Percentiles rank a stretch among this genome's conserved stretches.
phyloP scores from a whole-genome alignment of 2,797 vertebrate genomes.

The Siniperca undulata region DNA sequence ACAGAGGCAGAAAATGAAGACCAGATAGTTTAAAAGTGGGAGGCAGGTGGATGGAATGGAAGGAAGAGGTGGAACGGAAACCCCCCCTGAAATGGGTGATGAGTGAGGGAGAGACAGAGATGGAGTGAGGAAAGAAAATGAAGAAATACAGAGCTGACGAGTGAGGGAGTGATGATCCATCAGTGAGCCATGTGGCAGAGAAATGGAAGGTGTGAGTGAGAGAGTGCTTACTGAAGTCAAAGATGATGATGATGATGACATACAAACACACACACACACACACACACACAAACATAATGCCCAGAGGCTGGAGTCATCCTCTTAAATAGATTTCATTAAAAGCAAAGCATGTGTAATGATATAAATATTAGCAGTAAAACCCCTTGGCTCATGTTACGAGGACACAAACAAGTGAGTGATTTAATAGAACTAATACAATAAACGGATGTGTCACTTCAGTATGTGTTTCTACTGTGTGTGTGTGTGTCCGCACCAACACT shows the following conservation, averaged over 20 bases:
- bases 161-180: conserved; percentile 76
- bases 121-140: conserved; percentile 72
- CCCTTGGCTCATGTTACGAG: conserved; percentile 57
- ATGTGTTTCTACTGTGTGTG: neutral
- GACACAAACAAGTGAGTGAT: conserved; percentile 66
- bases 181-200: conserved; percentile 42
- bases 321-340: conserved; percentile 72
- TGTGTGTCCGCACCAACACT: neutral
- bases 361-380: conserved; percentile 63
- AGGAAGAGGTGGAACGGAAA: conserved; percentile 32
- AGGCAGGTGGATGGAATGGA: conserved; percentile 60
- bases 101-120: conserved; percentile 69
- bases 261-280: neutral
- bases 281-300: conserved; percentile 25
- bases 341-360: conserved; percentile 59
- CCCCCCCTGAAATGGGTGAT: conserved; percentile 43
- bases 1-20: conserved; percentile 44
- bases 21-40: conserved; percentile 44
- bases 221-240: conserved; percentile 48
- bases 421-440: conserved; percentile 51
- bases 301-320: conserved; percentile 55
- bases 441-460: conserved; percentile 31
- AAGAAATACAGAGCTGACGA: conserved; percentile 75
- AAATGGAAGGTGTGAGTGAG: conserved; percentile 58
- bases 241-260: conserved; percentile 47